A percentile compares a stretch with the other conserved stretches of the same genome.
These are phyloP conservation scores for Styela clava DNA, from an alignment of 23 tunicate species.

Conservation along the genomic window DNA sequence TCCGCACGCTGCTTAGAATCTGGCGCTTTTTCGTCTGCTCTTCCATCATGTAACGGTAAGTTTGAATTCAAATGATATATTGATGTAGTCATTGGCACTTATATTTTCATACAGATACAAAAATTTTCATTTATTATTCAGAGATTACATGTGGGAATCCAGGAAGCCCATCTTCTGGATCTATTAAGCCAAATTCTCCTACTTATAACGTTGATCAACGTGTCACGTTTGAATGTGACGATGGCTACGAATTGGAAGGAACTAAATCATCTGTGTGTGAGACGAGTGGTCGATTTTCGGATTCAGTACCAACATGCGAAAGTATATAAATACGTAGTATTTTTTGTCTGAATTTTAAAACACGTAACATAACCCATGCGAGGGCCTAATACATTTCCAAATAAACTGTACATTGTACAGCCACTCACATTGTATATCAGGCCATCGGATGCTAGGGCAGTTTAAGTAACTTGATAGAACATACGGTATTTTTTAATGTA, in stretches of 20 bases:
- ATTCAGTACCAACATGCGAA: slow-evolving; percentile 29
- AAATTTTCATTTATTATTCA: too few species aligned
- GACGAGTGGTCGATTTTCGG: slow-evolving; percentile 24
- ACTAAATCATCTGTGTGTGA: background rate
- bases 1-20: slow-evolving; percentile 9
- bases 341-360: background rate
- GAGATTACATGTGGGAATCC: slow-evolving; percentile 28
- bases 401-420: too few species aligned
- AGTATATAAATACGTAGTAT: slow-evolving; percentile 2
- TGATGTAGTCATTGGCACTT: background rate
- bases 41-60: slow-evolving; percentile 8
- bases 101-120: background rate
- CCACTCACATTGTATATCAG: too few species aligned
- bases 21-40: slow-evolving; percentile 14
- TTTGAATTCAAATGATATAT: background rate
- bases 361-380: too few species aligned
- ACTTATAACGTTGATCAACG: background rate
- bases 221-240: slow-evolving; percentile 25
- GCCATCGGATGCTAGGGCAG: too few species aligned
- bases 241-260: slow-evolving; percentile 30
- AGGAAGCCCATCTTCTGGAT: slow-evolving; percentile 23
- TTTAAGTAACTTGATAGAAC: too few species aligned
- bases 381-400: too few species aligned
- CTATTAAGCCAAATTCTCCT: slow-evolving; percentile 11
- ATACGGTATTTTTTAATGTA: too few species aligned